phyloP scores from a whole-genome alignment of 2,888 invertebrate species.

The Acronicta alni region DNA sequence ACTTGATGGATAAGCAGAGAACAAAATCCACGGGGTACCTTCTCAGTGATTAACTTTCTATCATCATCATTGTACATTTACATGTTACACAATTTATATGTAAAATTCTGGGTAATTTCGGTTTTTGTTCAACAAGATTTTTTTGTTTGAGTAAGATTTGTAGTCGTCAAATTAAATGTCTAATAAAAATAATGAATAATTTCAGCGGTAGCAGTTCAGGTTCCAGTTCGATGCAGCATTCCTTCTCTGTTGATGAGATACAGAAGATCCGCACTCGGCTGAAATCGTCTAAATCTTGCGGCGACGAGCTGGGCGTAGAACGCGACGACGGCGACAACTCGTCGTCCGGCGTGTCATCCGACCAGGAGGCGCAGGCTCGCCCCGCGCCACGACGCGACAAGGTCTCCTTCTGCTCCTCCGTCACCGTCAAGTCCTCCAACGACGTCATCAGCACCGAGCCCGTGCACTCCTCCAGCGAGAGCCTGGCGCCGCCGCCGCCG shows the following conservation, averaged over 20 bases:
- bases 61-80: slow-evolving; percentile 26
- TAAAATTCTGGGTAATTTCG: slow-evolving; percentile 20
- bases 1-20: slow-evolving; percentile 6
- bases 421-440: slow-evolving; percentile 86
- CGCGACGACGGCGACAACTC: slow-evolving; percentile 96
- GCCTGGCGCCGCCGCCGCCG: slow-evolving; percentile 78
- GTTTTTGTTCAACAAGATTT: slow-evolving; percentile 6
- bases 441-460: slow-evolving; percentile 88
- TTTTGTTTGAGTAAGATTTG: neutral
- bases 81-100: slow-evolving; percentile 19
- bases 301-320: slow-evolving; percentile 92
- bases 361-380: slow-evolving; percentile 90
- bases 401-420: slow-evolving; percentile 86
- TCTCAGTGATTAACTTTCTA: slow-evolving; percentile 45
- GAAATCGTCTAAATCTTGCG: slow-evolving; percentile 96
- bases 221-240: slow-evolving; percentile 94
- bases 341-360: slow-evolving; percentile 96
- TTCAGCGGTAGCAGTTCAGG: slow-evolving; percentile 93
- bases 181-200: slow-evolving; percentile 29
- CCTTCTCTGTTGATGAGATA: slow-evolving; percentile 96
- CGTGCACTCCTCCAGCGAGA: slow-evolving; percentile 86
- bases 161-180: too few species aligned
- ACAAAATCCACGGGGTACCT: slow-evolving; percentile 14
- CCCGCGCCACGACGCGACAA: slow-evolving; percentile 79
- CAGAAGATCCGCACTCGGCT: slow-evolving; percentile 95